A percentile compares a stretch with the other conserved stretches of the same genome.
Evolutionary conservation across 2,888 invertebrate species (phyloP).

Genomic region (Oxycera nigricornis): DNA sequence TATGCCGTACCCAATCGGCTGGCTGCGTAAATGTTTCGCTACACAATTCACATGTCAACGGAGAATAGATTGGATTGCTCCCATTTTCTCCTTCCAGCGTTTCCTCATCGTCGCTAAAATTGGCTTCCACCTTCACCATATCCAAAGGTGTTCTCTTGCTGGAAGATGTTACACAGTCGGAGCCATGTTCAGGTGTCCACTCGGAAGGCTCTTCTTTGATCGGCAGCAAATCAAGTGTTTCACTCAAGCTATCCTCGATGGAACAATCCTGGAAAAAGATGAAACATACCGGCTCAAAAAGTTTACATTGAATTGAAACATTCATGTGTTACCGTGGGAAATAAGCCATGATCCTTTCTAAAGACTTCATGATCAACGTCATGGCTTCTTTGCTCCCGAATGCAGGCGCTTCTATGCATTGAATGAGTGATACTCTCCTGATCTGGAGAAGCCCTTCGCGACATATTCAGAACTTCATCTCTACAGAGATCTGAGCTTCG

Average conservation of each 20-base stretch:
- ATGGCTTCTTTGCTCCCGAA: conserved; percentile 1
- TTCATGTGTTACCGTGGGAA: not conserved
- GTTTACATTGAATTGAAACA: not conserved
- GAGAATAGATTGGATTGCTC: conserved; percentile 69
- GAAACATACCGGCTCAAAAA: not conserved
- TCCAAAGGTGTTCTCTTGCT: conserved; percentile 33
- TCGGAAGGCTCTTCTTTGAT: conserved; percentile 73
- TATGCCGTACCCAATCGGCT: conserved; percentile 83
- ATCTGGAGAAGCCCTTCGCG: conserved; percentile 10
- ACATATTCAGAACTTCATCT: conserved; percentile 31
- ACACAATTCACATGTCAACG: conserved; percentile 82
- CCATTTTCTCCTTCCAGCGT: conserved; percentile 51
- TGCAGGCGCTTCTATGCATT: not conserved
- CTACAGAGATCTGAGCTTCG: conserved; percentile 1
- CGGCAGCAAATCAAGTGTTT: conserved; percentile 47
- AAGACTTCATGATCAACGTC: not conserved
- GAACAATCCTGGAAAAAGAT: conserved; percentile 29
- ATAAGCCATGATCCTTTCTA: not conserved
- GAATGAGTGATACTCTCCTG: not conserved
- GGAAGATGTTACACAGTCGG: conserved; percentile 21
- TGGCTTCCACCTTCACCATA: conserved; percentile 40
- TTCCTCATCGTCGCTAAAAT: conserved; percentile 30
- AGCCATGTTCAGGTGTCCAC: conserved; percentile 64
- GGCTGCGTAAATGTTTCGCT: conserved; percentile 83
- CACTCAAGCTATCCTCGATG: conserved; percentile 43